phyloP scores from a whole-genome alignment of 2,113 vertebrate genomes.

The Eudyptes chrysolophus region DNA sequence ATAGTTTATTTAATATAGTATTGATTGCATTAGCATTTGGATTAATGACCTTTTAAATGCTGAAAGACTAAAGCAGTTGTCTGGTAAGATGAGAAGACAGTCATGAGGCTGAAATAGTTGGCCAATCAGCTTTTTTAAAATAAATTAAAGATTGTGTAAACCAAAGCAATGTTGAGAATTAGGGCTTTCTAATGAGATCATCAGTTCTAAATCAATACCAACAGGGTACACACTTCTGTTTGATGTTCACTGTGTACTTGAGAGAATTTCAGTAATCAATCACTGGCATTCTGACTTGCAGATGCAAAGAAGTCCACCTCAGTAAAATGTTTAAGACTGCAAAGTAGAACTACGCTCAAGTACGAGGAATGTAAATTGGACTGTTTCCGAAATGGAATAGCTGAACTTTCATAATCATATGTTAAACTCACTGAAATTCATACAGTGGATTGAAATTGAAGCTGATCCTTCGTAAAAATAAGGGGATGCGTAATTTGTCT shows the following conservation, averaged over 20 bases:
- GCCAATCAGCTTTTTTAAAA: slow-evolving; percentile 57
- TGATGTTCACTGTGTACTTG: slow-evolving; percentile 6
- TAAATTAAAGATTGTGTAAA: slow-evolving; percentile 43
- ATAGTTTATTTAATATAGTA: slow-evolving; percentile 73
- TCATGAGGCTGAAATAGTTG: slow-evolving; percentile 32
- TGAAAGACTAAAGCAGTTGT: slow-evolving; percentile 40
- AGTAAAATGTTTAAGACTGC: not conserved
- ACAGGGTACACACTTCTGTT: not conserved
- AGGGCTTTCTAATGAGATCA: slow-evolving; percentile 49
- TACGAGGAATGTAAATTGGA: not conserved
- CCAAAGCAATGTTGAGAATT: slow-evolving; percentile 33
- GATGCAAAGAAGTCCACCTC: not conserved
- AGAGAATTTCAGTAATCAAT: slow-evolving; percentile 46
- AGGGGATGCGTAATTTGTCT: not conserved
- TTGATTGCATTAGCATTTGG: slow-evolving; percentile 74
- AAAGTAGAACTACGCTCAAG: not conserved
- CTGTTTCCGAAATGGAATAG: not conserved
- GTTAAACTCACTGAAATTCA: not conserved
- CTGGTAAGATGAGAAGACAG: slow-evolving; percentile 1
- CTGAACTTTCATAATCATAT: not conserved
- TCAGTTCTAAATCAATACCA: slow-evolving; percentile 44
- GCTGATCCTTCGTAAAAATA: not conserved
- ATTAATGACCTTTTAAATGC: slow-evolving; percentile 74
- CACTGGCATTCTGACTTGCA: not conserved
- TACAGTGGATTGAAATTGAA: not conserved